These are phyloP conservation scores for Hemaris fuciformis DNA, from an alignment of 2,888 invertebrate species.

Conservation along the genomic window DNA sequence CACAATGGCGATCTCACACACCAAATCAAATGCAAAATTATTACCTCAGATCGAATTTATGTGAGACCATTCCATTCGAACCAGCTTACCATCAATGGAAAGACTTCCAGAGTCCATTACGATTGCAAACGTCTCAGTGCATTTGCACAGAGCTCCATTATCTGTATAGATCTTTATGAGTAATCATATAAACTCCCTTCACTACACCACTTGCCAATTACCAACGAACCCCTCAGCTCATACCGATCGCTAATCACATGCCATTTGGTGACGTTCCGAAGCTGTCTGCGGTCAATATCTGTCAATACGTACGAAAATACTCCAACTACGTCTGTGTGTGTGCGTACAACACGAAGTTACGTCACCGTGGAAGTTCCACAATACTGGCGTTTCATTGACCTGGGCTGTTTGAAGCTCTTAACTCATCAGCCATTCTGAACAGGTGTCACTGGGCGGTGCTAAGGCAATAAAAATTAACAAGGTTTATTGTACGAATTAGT, in stretches of 20 bases:
- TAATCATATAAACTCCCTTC: too few species aligned
- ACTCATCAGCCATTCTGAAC: background rate
- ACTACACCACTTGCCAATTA: too few species aligned
- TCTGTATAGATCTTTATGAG: too few species aligned
- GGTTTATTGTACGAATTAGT: background rate
- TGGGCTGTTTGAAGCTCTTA: conserved; percentile 1
- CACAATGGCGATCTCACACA: too few species aligned
- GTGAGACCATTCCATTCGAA: too few species aligned
- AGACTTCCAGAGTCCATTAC: too few species aligned
- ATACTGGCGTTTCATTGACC: conserved; percentile 3
- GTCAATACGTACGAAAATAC: conserved; percentile 1
- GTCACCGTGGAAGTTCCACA: conserved; percentile 9
- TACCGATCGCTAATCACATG: background rate
- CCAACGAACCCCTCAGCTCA: background rate
- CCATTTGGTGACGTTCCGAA: background rate
- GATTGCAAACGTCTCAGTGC: too few species aligned
- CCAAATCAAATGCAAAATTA: too few species aligned
- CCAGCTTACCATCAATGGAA: too few species aligned
- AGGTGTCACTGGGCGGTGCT: background rate
- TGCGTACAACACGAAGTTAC: background rate
- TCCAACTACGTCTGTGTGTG: background rate
- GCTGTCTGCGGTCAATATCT: background rate
- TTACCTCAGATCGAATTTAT: too few species aligned
- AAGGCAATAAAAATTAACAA: background rate
- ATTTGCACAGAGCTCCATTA: too few species aligned